phyloP scores from a whole-genome alignment of 2,113 vertebrate genomes.

The Camelus bactrianus region DNA sequence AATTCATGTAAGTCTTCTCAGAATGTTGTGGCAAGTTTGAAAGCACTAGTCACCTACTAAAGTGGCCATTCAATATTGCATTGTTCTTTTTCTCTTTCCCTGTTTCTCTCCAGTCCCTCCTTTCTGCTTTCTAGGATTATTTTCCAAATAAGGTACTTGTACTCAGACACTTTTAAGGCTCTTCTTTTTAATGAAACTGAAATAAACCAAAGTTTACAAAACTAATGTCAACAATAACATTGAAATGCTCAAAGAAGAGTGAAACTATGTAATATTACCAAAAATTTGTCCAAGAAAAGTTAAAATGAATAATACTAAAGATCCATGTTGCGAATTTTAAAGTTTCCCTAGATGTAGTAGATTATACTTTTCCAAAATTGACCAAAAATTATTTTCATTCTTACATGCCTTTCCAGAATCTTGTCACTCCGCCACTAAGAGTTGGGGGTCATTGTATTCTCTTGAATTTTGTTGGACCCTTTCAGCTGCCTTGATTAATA shows the following conservation, averaged over 20 bases:
- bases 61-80: too few species aligned
- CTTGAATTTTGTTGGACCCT: not conserved
- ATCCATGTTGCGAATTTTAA: not conserved
- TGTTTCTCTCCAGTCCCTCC: not conserved
- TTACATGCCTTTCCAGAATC: not conserved
- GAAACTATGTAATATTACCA: not conserved
- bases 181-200: not conserved
- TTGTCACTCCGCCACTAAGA: not conserved
- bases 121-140: not conserved
- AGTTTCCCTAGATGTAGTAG: not conserved
- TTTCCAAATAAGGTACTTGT: not conserved
- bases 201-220: not conserved
- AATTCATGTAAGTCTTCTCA: not conserved
- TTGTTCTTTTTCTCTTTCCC: not conserved
- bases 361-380: not conserved
- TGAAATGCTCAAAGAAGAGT: not conserved
- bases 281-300: not conserved
- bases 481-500: not conserved
- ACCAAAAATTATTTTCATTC: not conserved
- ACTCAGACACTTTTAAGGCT: not conserved
- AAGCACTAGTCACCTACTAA: not conserved
- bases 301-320: not conserved
- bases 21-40: not conserved
- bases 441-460: not conserved
- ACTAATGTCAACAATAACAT: not conserved